These are phyloP conservation scores for Tragelaphus imberbis DNA, from an alignment of 2,113 vertebrate genomes.

Conservation along the genomic window DNA sequence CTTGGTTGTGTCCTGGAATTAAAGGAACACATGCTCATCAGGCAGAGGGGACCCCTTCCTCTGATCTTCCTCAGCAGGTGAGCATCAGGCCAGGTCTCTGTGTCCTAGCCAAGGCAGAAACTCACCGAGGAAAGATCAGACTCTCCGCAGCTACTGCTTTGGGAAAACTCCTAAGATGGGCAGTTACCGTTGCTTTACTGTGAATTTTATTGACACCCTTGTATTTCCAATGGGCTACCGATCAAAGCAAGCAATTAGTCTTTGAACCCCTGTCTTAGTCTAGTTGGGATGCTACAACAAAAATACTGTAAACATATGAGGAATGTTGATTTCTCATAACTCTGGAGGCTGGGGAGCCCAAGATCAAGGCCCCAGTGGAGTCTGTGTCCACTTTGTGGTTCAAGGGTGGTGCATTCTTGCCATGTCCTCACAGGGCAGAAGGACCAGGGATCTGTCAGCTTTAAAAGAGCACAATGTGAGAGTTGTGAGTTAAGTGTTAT, in stretches of 20 bases:
- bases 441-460: neutral
- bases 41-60: neutral
- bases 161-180: neutral
- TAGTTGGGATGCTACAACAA: neutral
- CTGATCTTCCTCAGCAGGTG: neutral
- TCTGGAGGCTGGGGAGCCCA: neutral
- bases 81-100: neutral
- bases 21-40: neutral
- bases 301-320: neutral
- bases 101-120: neutral
- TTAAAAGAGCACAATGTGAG: fast-evolving
- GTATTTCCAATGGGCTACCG: neutral
- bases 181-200: neutral
- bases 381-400: neutral
- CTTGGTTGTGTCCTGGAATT: neutral
- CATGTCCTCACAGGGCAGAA: neutral
- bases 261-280: neutral
- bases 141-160: neutral
- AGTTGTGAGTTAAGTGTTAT: neutral
- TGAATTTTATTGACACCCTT: neutral
- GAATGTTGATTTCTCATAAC: neutral
- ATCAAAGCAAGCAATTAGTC: neutral
- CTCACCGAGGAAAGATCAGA: neutral
- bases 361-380: neutral
- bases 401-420: neutral